Evolutionary conservation across 2,888 invertebrate genomes (phyloP).

Genomic region (Chromoteleia sp.): DNA sequence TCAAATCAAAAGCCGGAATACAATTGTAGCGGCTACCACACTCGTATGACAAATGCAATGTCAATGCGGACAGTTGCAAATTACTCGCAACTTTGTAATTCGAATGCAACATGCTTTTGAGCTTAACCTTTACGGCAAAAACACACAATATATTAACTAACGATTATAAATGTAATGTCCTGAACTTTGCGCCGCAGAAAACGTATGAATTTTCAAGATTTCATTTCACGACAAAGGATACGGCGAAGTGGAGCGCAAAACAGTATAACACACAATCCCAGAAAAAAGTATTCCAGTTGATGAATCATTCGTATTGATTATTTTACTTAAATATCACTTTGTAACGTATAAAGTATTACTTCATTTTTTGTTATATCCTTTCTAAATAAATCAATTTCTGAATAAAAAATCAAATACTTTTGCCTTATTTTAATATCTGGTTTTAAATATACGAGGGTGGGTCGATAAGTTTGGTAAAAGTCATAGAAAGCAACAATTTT

Average conservation of each 20-base stretch:
- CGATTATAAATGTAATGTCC: constrained; percentile 56
- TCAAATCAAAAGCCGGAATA: constrained; percentile 43
- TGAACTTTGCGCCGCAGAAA: constrained; percentile 50
- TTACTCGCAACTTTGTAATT: constrained; percentile 57
- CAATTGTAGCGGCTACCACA: constrained; percentile 49
- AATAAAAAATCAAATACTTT: too few species aligned
- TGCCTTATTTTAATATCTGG: too few species aligned
- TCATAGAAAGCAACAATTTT: too few species aligned
- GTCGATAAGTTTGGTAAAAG: too few species aligned
- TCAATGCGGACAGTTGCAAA: constrained; percentile 59
- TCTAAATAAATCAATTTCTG: too few species aligned
- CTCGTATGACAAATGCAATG: constrained; percentile 52
- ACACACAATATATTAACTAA: constrained; percentile 55
- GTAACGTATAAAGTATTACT: too few species aligned
- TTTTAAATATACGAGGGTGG: too few species aligned
- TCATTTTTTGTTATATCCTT: too few species aligned
- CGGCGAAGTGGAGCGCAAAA: not conserved
- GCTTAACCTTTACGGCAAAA: constrained; percentile 60
- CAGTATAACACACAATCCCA: too few species aligned
- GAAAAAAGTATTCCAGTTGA: too few species aligned
- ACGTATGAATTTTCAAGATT: constrained; percentile 26
- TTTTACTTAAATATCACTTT: too few species aligned
- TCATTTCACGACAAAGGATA: constrained; percentile 15
- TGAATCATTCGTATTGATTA: too few species aligned
- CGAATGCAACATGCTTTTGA: constrained; percentile 50